A percentile compares a stretch with the other conserved stretches of the same genome.
Evolutionary conservation across 2,888 invertebrate genomes (phyloP).

Genomic region (Lithodes maja): DNA sequence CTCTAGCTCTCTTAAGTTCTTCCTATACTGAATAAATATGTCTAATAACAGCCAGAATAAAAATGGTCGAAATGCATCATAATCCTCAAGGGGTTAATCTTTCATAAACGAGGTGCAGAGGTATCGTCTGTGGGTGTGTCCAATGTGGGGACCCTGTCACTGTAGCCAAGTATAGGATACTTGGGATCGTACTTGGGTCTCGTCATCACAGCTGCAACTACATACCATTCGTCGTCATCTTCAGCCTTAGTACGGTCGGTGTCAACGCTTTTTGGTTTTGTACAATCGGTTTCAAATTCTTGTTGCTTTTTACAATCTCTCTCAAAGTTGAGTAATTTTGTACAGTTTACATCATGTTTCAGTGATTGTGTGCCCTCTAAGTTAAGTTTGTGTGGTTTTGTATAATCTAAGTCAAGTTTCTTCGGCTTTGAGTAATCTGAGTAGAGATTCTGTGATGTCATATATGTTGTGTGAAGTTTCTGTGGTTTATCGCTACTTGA

Average conservation of each 20-base stretch:
- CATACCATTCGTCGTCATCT: slow-evolving; percentile 10
- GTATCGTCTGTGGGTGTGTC: neutral
- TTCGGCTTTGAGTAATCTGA: no score
- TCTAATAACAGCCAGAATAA: no score
- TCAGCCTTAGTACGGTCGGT: neutral
- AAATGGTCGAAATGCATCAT: no score
- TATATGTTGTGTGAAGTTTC: neutral
- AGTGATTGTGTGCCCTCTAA: neutral
- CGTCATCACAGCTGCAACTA: slow-evolving; percentile 7
- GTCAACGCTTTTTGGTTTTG: neutral
- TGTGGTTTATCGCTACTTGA: neutral
- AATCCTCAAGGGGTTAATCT: no score
- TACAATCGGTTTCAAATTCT: neutral
- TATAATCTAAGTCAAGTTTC: no score
- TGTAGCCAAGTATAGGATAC: slow-evolving; percentile 27
- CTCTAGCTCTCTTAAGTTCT: no score
- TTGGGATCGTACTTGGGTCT: slow-evolving; percentile 11
- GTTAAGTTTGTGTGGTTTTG: no score
- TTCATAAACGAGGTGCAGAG: no score
- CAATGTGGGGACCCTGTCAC: slow-evolving; percentile 7
- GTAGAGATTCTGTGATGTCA: no score
- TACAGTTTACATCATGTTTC: neutral
- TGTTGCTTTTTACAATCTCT: neutral
- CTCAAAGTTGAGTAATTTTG: neutral
- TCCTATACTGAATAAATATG: no score